Evolutionary conservation across 2,888 invertebrate genomes (phyloP).

Genomic region (Lasioglossum zephyrum): DNA sequence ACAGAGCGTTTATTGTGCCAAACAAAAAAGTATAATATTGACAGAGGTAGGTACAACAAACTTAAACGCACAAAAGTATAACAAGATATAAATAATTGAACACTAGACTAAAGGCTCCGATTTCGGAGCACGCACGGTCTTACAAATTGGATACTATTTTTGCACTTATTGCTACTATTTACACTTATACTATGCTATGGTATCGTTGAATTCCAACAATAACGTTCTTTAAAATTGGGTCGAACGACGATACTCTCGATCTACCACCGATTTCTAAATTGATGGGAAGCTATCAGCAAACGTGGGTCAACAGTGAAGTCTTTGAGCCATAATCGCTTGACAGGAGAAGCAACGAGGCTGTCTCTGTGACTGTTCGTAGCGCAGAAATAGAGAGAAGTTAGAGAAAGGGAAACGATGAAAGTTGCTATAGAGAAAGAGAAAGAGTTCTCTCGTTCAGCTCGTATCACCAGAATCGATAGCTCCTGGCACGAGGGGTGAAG

Average conservation of each 20-base stretch:
- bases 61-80: too few species aligned
- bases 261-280: not conserved
- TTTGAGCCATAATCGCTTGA: not conserved
- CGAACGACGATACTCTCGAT: not conserved
- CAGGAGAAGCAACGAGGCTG: not conserved
- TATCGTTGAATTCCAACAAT: too few species aligned
- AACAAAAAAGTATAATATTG: too few species aligned
- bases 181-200: too few species aligned
- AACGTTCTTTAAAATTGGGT: too few species aligned
- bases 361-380: not conserved
- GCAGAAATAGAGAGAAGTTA: not conserved
- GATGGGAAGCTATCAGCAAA: not conserved
- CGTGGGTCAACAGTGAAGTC: not conserved
- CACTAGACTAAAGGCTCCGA: too few species aligned
- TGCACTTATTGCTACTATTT: too few species aligned
- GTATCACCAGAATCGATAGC: slow-evolving; percentile 30
- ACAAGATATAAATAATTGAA: too few species aligned
- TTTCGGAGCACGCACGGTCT: too few species aligned
- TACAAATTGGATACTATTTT: too few species aligned
- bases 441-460: not conserved
- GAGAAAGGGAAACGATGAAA: not conserved
- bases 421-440: not conserved
- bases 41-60: too few species aligned
- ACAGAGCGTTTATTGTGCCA: too few species aligned
- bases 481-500: not conserved